Percentiles rank a stretch among this genome's conserved stretches.
Conservation (phyloP, 2,797 vertebrate species). For the Ciconia nigra region DNA sequence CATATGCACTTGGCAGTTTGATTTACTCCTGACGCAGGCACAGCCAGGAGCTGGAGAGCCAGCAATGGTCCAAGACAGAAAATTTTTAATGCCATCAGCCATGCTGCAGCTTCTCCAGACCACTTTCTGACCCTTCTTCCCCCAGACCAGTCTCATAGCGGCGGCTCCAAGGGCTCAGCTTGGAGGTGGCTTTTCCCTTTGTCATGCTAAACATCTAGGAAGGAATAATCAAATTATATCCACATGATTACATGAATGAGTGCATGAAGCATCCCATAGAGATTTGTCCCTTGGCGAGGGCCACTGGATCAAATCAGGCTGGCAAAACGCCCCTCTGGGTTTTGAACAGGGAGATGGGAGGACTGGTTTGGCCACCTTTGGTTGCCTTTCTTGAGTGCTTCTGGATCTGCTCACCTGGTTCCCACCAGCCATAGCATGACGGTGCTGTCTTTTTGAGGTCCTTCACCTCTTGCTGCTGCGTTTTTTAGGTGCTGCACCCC, state of each 20-base stretch:
- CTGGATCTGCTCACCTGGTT: neutral
- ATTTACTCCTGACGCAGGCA: neutral
- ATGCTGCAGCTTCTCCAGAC: neutral
- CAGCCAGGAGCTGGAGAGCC: neutral
- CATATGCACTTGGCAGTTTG: neutral
- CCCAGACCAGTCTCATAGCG: fast-evolving
- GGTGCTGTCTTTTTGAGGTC: neutral
- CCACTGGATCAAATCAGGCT: neutral
- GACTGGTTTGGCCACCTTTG: neutral
- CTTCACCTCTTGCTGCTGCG: neutral
- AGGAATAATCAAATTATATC: conserved; percentile 33
- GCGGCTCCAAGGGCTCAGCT: neutral
- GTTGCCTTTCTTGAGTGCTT: neutral
- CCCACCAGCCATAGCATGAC: neutral
- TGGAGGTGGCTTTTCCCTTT: neutral
- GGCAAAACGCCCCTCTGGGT: neutral
- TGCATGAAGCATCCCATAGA: neutral
- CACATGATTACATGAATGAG: neutral
- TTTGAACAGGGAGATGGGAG: neutral
- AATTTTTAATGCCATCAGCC: neutral
- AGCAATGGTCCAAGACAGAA: fast-evolving
- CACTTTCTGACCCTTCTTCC: neutral
- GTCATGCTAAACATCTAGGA: neutral
- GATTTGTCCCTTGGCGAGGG: neutral
- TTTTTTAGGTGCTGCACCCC: neutral